A percentile compares a stretch with the other conserved stretches of the same genome.
These are phyloP conservation scores for Leptinotarsa haldemani DNA, from an alignment of 2,888 invertebrate genomes.

Conservation along the genomic window DNA sequence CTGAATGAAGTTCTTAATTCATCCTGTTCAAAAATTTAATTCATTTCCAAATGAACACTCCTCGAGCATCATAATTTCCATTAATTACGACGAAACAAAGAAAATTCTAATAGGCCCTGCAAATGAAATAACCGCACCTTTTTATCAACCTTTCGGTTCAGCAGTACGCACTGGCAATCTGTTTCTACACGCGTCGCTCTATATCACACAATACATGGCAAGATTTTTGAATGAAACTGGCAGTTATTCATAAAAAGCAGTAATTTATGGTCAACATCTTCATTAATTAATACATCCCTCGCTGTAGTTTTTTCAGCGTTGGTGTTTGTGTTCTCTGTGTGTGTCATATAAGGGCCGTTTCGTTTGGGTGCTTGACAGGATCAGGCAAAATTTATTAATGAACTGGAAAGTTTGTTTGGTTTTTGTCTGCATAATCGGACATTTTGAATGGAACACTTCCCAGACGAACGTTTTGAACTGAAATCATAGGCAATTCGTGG, in stretches of 20 bases:
- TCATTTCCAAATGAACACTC: conserved; percentile 8
- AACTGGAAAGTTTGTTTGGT: neutral
- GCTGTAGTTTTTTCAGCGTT: conserved; percentile 9
- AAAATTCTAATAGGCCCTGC: neutral
- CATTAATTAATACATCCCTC: conserved; percentile 19
- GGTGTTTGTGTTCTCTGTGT: neutral
- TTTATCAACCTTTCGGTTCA: neutral
- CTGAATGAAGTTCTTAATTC: neutral
- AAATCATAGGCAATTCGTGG: too few species aligned
- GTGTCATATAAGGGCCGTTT: neutral
- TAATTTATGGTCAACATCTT: conserved; percentile 20
- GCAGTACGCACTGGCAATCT: neutral
- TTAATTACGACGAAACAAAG: conserved; percentile 3
- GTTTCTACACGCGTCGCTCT: conserved; percentile 11
- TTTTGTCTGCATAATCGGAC: too few species aligned
- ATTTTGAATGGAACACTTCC: too few species aligned
- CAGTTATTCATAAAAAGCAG: conserved; percentile 11
- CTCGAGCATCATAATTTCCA: neutral
- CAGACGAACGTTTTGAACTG: too few species aligned
- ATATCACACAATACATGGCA: conserved; percentile 1
- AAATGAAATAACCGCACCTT: neutral
- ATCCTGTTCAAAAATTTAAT: neutral
- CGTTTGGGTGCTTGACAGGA: neutral
- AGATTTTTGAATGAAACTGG: conserved; percentile 24
- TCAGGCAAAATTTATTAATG: conserved; percentile 1